Evolutionary conservation across 2,113 vertebrate genomes (phyloP).

Genomic region (Lamprotornis superbus): DNA sequence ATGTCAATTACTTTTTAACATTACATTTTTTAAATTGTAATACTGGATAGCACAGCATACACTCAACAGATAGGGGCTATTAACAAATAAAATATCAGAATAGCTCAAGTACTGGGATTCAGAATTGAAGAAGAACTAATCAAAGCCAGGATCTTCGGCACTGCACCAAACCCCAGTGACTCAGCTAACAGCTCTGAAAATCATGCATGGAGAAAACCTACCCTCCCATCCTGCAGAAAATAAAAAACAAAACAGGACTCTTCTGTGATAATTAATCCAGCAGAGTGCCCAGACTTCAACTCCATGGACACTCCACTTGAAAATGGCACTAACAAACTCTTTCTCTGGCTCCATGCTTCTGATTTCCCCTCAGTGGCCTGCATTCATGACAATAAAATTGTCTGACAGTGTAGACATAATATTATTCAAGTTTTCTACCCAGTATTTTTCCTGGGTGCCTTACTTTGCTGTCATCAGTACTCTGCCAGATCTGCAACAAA

Average conservation of each 20-base stretch:
- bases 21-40: not conserved
- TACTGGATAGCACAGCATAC: not conserved
- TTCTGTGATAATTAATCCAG: not conserved
- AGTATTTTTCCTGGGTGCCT: not conserved
- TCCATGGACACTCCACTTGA: not conserved
- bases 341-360: not conserved
- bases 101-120: not conserved
- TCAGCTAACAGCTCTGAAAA: conserved; percentile 18
- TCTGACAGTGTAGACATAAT: not conserved
- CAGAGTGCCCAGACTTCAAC: not conserved
- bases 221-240: not conserved
- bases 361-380: not conserved
- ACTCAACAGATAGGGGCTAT: not conserved
- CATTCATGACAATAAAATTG: not conserved
- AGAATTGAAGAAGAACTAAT: not conserved
- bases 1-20: not conserved
- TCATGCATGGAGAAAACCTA: not conserved
- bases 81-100: not conserved
- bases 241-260: not conserved
- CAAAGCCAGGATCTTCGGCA: not conserved
- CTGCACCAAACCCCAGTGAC: not conserved
- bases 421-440: not conserved
- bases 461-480: not conserved
- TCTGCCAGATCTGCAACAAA: not conserved
- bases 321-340: not conserved